Evolutionary conservation across 2,113 vertebrate species (phyloP).

Genomic region (Sporophila hypoxantha): DNA sequence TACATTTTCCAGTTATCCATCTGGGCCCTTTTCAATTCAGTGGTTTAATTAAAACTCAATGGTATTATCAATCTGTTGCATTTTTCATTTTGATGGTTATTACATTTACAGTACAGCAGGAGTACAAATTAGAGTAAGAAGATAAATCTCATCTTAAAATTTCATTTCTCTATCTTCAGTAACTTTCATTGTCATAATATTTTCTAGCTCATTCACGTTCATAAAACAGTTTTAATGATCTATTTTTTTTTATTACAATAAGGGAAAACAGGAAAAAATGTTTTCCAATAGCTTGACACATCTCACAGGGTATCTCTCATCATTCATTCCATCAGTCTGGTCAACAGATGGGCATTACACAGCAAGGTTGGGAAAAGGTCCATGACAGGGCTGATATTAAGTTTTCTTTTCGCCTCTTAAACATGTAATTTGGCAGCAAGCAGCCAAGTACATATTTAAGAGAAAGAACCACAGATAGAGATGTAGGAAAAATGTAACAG

Average conservation of each 20-base stretch:
- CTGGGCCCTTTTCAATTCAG: constrained; percentile 81
- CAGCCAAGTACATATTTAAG: neutral
- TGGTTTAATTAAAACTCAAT: constrained; percentile 83
- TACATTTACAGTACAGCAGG: constrained; percentile 77
- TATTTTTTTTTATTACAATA: constrained; percentile 59
- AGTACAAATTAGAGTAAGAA: constrained; percentile 75
- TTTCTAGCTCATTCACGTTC: constrained; percentile 67
- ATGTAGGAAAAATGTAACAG: neutral
- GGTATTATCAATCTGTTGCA: constrained; percentile 83
- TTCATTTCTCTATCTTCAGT: constrained; percentile 71
- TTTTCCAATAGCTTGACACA: constrained; percentile 27
- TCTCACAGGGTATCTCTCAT: constrained; percentile 17
- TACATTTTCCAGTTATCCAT: constrained; percentile 78
- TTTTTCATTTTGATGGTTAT: constrained; percentile 82
- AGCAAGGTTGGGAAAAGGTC: constrained; percentile 19
- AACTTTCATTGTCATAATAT: constrained; percentile 64
- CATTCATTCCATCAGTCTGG: constrained; percentile 6
- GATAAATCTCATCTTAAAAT: constrained; percentile 71
- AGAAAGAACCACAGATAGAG: neutral
- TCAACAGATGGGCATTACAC: constrained; percentile 35
- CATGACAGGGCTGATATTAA: neutral
- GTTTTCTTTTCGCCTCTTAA: constrained; percentile 9
- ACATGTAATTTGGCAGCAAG: neutral
- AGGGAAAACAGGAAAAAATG: constrained; percentile 1
- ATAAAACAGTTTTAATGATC: constrained; percentile 62